phyloP scores from a whole-genome alignment of 1,140 invertebrate species.

The Drosophila persimilis region DNA sequence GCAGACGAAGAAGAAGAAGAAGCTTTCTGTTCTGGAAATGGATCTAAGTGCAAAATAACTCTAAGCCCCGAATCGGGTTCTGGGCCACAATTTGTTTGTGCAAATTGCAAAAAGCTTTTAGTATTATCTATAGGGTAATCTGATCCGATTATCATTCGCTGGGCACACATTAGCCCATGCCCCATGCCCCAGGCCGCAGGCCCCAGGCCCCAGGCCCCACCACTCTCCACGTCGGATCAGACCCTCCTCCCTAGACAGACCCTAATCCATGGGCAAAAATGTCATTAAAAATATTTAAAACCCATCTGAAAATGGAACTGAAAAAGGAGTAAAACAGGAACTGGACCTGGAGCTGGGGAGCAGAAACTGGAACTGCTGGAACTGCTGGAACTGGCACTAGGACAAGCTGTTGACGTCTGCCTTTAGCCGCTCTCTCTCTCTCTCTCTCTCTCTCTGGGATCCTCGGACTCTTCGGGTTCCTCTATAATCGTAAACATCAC shows the following conservation, averaged over 20 bases:
- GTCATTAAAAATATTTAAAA: conserved; percentile 78
- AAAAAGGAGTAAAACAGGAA: conserved; percentile 3
- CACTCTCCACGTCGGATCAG: conserved; percentile 19
- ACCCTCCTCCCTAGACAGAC: conserved; percentile 23
- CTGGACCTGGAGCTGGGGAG: too few relatives aligned
- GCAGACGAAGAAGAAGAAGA: too few relatives aligned
- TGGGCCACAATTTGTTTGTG: conserved; percentile 69
- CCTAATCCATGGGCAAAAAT: conserved; percentile 62
- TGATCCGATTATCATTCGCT: conserved; percentile 79
- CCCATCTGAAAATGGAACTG: conserved; percentile 28
- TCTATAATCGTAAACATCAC: conserved; percentile 79
- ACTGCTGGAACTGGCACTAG: too few relatives aligned
- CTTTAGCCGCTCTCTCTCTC: too few relatives aligned
- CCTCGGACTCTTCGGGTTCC: neutral
- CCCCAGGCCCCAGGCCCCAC: neutral
- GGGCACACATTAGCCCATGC: conserved; percentile 46
- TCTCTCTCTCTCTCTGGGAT: too few relatives aligned
- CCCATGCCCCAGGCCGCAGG: neutral
- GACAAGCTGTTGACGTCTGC: too few relatives aligned
- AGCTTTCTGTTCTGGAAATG: neutral
- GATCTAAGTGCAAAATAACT: conserved; percentile 66
- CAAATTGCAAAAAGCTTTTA: conserved; percentile 81
- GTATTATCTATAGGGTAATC: conserved; percentile 72
- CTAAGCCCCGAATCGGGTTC: conserved; percentile 26
- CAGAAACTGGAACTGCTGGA: too few relatives aligned